Evolutionary conservation across 2,888 invertebrate species (phyloP).

Genomic region (Synanthedon vespiformis): DNA sequence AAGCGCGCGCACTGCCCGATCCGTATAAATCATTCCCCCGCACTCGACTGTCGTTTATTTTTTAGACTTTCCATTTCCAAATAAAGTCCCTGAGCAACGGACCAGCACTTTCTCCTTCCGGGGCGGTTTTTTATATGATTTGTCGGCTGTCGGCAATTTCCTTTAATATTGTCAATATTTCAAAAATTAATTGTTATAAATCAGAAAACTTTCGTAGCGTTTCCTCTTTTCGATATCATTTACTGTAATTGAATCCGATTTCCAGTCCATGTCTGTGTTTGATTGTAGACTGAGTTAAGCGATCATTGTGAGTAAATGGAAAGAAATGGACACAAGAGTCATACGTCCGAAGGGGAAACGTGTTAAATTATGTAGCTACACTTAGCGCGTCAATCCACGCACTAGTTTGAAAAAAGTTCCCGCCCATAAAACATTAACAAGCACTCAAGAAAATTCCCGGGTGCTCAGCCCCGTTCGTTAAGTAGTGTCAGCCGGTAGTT

Average conservation of each 20-base stretch:
- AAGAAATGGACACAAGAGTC: conserved; percentile 35
- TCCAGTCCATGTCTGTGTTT: conserved; percentile 39
- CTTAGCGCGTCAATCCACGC: conserved; percentile 65
- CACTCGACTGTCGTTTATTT: conserved; percentile 61
- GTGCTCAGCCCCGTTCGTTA: conserved; percentile 57
- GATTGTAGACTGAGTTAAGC: conserved; percentile 15
- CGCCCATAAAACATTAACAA: conserved; percentile 70
- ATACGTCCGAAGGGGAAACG: conserved; percentile 42
- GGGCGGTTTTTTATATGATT: conserved; percentile 67
- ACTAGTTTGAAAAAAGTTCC: conserved; percentile 63
- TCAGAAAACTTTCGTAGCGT: conserved; percentile 51
- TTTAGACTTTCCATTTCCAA: conserved; percentile 70
- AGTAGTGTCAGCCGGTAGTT: conserved; percentile 68
- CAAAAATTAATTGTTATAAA: conserved; percentile 70
- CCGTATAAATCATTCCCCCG: conserved; percentile 62
- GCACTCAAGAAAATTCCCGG: conserved; percentile 68
- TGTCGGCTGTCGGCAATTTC: conserved; percentile 66
- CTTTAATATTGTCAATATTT: conserved; percentile 70
- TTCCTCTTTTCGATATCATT: conserved; percentile 42
- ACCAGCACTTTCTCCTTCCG: conserved; percentile 67
- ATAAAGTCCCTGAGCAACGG: conserved; percentile 66
- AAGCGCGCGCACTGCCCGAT: conserved; percentile 51
- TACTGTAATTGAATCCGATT: conserved; percentile 39
- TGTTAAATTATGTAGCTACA: conserved; percentile 67
- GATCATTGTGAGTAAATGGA: conserved; percentile 20